Percentiles rank a stretch among this genome's conserved stretches.
phyloP scores from a whole-genome alignment of 2,113 vertebrate species.

The Variabilichromis moorii region DNA sequence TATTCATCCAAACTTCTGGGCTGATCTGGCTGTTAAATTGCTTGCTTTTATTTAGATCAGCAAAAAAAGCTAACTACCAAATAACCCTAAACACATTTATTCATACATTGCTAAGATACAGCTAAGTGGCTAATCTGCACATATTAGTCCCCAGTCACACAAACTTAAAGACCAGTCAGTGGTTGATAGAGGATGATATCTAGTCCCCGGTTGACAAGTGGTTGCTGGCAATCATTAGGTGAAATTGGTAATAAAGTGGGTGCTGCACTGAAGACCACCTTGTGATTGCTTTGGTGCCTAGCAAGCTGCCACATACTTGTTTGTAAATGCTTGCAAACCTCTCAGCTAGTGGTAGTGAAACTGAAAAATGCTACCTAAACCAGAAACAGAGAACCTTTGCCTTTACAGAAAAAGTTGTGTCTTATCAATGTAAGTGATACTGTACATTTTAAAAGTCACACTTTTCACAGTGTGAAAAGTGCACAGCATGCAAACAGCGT shows the following conservation, averaged over 20 bases:
- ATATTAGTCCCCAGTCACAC: neutral
- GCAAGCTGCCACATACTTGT: neutral
- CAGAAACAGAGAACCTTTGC: neutral
- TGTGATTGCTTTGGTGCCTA: neutral
- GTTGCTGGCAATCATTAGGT: neutral
- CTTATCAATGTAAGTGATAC: neutral
- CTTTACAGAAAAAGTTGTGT: neutral
- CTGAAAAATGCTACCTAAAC: neutral
- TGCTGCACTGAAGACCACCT: neutral
- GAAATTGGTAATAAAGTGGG: neutral
- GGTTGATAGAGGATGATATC: neutral
- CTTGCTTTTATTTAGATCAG: neutral
- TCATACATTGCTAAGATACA: neutral
- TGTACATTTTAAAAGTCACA: neutral
- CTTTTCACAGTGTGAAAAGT: neutral
- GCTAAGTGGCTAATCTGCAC: neutral
- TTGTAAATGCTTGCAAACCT: neutral
- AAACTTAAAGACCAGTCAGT: neutral
- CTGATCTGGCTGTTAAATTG: neutral
- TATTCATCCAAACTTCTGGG: neutral
- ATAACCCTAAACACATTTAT: neutral
- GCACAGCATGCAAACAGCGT: neutral
- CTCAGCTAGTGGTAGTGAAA: neutral
- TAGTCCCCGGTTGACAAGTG: neutral
- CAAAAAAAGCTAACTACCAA: neutral